Base-by-base conservation (phyloP, 2,113 vertebrate genomes). In the Xiphophorus couchianus region DNA sequence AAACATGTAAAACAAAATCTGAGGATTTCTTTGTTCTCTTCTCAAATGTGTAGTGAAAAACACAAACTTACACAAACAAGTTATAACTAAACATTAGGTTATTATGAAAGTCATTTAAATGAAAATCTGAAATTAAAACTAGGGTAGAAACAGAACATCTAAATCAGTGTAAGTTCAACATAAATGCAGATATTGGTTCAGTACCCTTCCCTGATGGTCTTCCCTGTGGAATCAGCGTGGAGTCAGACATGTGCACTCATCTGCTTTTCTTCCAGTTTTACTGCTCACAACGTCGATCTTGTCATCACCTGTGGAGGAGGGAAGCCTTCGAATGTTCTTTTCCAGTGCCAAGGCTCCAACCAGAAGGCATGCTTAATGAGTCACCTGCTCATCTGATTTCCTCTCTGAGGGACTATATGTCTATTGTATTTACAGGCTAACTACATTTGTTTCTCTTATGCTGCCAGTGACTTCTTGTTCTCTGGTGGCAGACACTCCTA, bases 241-340 rank as follows among this genome's bases (percentile, higher is more conserved):
- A 48, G 5, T 48, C 17, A 48, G 44, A 48, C 17, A 19, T 48
- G 17, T 48, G 17, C 14, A 48, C 15, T 19, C 17, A 17, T 17
- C 44, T 19, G 44, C 5, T 48, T 48, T 42, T 48, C 17, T 48
- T 48, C 44, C 22, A 58, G 51, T 10, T 58, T 58, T 58, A 48
- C 25, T 58, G 22, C 7, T n/a, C 51, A 25, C 22, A 25, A 0
- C 8, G 9, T n/a, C 1, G 8, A 58, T 67, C 51, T 1, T 28
- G 58, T 62, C 31, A 10, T 72, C 27, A 25, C 31, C 68, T 54
- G 54, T n/a, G 54, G 48, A 75, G 74, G 71, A 69, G 74, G 62
- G 75, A 35, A 30, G 4, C n/a, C 58, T 29, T 19, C 62, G 1
- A n/a, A 60, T 30, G 67, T 80, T 71, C 44, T 68, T 48, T 48